Conservation (phyloP, 2,888 invertebrate species). For the Pyrochroa serraticornis region DNA sequence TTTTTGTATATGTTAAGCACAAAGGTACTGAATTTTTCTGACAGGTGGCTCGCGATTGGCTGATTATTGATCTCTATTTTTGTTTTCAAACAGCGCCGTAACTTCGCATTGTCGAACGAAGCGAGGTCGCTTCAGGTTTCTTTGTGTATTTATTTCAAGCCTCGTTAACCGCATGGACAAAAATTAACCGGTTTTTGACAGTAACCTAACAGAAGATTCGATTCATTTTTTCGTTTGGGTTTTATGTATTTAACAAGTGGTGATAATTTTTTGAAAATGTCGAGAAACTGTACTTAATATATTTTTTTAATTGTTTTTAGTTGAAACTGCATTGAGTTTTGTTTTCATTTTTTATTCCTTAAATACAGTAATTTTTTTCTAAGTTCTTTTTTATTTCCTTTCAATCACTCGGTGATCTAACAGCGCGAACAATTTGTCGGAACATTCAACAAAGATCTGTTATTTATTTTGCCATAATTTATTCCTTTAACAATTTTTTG, state of each 20-base stretch:
- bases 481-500: slow-evolving; percentile 34
- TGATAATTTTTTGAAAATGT: slow-evolving; percentile 19
- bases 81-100: slow-evolving; percentile 9
- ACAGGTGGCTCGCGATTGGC: slow-evolving; percentile 48
- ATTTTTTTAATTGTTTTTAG: slow-evolving; percentile 27
- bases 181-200: neutral
- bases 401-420: slow-evolving; percentile 17
- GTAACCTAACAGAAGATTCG: slow-evolving; percentile 18
- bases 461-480: slow-evolving; percentile 44
- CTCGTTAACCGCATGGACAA: too few relatives aligned
- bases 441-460: slow-evolving; percentile 23
- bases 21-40: slow-evolving; percentile 51
- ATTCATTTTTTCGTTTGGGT: slow-evolving; percentile 12
- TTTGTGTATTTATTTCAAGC: slow-evolving; percentile 5
- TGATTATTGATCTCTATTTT: slow-evolving; percentile 47
- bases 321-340: slow-evolving; percentile 17
- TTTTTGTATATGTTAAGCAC: slow-evolving; percentile 46
- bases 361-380: slow-evolving; percentile 30
- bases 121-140: slow-evolving; percentile 10
- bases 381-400: slow-evolving; percentile 30
- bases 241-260: slow-evolving; percentile 23
- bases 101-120: slow-evolving; percentile 2
- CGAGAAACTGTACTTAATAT: slow-evolving; percentile 27
- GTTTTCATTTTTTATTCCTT: slow-evolving; percentile 15
- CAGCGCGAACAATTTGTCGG: slow-evolving; percentile 13